Evolutionary conservation across 2,888 invertebrate genomes (phyloP).

Genomic region (Amblyjoppa fuscipennis): DNA sequence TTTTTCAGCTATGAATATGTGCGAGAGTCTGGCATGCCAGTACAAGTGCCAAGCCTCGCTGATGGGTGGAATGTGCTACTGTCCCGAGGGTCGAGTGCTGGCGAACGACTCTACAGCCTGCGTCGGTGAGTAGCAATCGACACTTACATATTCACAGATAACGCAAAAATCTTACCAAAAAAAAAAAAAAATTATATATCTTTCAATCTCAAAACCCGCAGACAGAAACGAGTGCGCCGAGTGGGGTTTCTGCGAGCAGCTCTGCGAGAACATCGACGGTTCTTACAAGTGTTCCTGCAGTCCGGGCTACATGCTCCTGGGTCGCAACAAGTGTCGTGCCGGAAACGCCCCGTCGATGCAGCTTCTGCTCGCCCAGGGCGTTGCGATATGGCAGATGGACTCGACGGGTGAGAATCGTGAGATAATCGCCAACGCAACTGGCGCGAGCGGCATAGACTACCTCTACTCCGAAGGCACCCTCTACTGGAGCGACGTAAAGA

Average conservation of each 20-base stretch:
- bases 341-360: conserved; percentile 87
- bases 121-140: conserved; percentile 86
- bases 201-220: conserved; percentile 73
- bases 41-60: conserved; percentile 96
- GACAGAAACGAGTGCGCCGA: conserved; percentile 97
- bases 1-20: conserved; percentile 90
- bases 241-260: conserved; percentile 98
- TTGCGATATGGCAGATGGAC: conserved; percentile 90
- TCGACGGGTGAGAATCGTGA: conserved; percentile 88
- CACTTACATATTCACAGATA: not conserved
- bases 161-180: not conserved
- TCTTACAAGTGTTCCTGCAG: conserved; percentile 95
- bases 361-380: conserved; percentile 90
- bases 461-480: conserved; percentile 92
- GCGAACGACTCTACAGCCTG: conserved; percentile 94
- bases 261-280: conserved; percentile 95
- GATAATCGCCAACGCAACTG: conserved; percentile 92
- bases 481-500: conserved; percentile 96
- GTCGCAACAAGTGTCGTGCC: conserved; percentile 89
- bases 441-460: conserved; percentile 94
- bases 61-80: conserved; percentile 95
- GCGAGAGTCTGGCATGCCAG: conserved; percentile 94
- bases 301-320: conserved; percentile 90
- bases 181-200: not conserved
- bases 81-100: conserved; percentile 94